These are phyloP conservation scores for Ruditapes philippinarum DNA, from an alignment of 1,140 invertebrate species.

Conservation along the genomic window DNA sequence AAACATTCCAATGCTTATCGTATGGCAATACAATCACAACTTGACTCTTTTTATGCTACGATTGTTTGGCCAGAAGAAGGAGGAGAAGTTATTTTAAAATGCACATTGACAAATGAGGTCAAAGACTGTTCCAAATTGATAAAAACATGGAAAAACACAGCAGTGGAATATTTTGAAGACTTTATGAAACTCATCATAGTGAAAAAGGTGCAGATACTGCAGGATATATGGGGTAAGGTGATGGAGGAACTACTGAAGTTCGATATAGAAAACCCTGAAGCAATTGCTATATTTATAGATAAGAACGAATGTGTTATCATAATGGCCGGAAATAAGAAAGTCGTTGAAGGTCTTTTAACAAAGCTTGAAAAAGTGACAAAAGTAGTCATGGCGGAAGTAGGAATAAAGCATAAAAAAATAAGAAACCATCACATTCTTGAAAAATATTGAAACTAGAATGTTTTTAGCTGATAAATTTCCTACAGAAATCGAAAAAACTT, in stretches of 20 bases:
- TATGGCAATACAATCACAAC: background rate
- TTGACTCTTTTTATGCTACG: background rate
- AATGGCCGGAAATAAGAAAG: conserved; percentile 21
- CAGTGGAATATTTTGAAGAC: background rate
- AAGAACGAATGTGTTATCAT: conserved; percentile 8
- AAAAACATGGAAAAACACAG: background rate
- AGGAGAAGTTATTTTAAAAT: background rate
- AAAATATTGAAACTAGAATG: conserved; percentile 36
- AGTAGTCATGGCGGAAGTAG: conserved; percentile 11
- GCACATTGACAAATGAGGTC: background rate
- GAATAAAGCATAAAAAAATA: conserved; percentile 35
- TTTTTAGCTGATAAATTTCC: conserved; percentile 21
- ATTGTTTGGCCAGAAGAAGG: background rate
- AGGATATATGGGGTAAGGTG: conserved; percentile 43
- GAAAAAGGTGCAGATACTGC: background rate
- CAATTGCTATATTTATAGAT: background rate
- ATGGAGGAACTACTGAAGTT: background rate
- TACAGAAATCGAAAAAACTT: background rate
- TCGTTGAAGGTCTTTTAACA: background rate
- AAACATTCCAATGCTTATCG: background rate
- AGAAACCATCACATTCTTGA: conserved; percentile 10
- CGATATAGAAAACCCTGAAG: conserved; percentile 12
- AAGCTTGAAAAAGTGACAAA: conserved; percentile 34
- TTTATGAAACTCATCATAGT: background rate
- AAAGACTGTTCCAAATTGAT: background rate